These are phyloP conservation scores for Alouatta palliata DNA, from an alignment of 2,113 vertebrate species.

Conservation along the genomic window DNA sequence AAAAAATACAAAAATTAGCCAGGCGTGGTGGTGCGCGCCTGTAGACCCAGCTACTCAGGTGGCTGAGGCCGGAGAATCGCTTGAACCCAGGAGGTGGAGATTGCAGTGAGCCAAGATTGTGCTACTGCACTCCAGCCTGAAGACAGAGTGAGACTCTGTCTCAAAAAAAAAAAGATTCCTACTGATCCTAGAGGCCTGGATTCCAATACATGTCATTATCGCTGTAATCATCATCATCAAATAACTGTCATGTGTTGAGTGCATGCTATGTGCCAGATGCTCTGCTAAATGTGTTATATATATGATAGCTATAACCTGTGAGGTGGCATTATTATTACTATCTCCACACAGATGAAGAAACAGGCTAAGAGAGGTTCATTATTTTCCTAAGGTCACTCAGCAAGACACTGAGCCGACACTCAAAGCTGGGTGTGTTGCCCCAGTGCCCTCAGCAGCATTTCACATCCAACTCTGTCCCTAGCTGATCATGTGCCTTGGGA, in stretches of 20 bases:
- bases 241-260: neutral
- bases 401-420: neutral
- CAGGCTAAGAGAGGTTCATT: neutral
- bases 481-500: neutral
- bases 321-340: neutral
- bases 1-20: too few species aligned
- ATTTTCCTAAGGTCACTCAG: neutral
- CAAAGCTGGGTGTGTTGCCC: neutral
- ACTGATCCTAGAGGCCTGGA: neutral
- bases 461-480: neutral
- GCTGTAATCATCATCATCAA: neutral
- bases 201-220: neutral
- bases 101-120: too few species aligned
- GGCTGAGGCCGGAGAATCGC: too few species aligned
- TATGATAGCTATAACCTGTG: rapidly evolving
- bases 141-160: too few species aligned
- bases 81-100: too few species aligned
- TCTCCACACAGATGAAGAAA: neutral
- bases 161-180: neutral
- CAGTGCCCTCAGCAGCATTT: neutral
- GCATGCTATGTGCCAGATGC: neutral
- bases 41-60: too few species aligned
- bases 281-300: neutral
- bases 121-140: too few species aligned
- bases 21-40: too few species aligned